phyloP scores from a whole-genome alignment of 2,797 vertebrate species.

The Myotis vivesi region DNA sequence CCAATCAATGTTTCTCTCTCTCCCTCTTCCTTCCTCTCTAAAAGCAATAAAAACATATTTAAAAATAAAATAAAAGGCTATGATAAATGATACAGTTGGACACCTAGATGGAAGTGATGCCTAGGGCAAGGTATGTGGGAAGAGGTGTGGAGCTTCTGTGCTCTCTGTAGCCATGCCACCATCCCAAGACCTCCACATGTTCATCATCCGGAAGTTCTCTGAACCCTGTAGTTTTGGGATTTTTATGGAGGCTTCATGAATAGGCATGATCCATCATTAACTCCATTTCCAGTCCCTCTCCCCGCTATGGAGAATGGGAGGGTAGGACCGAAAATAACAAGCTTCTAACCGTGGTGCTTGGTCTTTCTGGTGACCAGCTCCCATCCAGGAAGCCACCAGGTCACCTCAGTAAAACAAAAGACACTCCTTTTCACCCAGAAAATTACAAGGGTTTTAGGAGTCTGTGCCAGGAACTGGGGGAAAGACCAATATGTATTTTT shows the following conservation, averaged over 20 bases:
- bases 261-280: background rate
- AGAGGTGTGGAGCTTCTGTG: background rate
- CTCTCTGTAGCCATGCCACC: fast-evolving
- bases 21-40: too few species aligned
- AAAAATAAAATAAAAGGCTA: background rate
- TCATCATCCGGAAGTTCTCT: background rate
- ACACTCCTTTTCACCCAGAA: background rate
- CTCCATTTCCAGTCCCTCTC: background rate
- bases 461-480: background rate
- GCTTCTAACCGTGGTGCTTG: background rate
- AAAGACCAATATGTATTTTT: background rate
- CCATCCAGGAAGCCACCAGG: background rate
- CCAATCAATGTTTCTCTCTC: too few species aligned
- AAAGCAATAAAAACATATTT: too few species aligned
- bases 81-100: background rate
- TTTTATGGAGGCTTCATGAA: background rate
- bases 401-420: background rate
- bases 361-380: background rate
- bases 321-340: background rate
- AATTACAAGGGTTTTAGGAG: background rate
- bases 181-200: background rate
- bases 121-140: background rate
- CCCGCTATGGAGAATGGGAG: background rate
- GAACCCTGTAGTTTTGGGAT: background rate
- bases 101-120: background rate